These are phyloP conservation scores for Antrozous pallidus DNA, from an alignment of 2,797 vertebrate genomes.

Conservation along the genomic window DNA sequence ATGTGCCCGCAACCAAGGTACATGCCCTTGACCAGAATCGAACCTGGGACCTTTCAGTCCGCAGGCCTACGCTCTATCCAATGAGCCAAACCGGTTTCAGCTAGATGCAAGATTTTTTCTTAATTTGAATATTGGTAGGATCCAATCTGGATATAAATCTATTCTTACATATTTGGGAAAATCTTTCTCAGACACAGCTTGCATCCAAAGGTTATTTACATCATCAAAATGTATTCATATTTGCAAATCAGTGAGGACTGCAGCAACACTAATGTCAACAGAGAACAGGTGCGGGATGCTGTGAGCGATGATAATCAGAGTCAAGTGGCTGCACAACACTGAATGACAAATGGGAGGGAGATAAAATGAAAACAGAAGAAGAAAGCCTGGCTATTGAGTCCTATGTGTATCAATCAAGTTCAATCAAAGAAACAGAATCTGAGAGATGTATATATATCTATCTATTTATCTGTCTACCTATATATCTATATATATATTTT, in stretches of 20 bases:
- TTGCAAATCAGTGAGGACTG: conserved; percentile 52
- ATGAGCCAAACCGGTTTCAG: no score
- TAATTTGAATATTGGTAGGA: neutral
- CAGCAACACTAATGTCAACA: neutral
- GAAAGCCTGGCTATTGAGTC: neutral
- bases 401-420: neutral
- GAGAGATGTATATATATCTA: neutral
- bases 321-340: neutral
- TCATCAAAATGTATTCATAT: conserved; percentile 49
- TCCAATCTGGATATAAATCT: conserved; percentile 15
- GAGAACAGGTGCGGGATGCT: conserved; percentile 52
- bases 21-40: no score
- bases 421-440: neutral
- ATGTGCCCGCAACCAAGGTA: no score
- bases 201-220: conserved; percentile 52
- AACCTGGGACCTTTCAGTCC: no score
- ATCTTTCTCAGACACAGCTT: conserved; percentile 46
- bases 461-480: neutral
- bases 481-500: neutral
- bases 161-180: neutral
- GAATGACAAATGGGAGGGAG: neutral
- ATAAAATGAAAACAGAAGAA: neutral
- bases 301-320: neutral
- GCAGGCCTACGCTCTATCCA: no score
- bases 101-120: neutral